These are phyloP conservation scores for Macaria notata DNA, from an alignment of 2,888 invertebrate genomes.

Conservation along the genomic window DNA sequence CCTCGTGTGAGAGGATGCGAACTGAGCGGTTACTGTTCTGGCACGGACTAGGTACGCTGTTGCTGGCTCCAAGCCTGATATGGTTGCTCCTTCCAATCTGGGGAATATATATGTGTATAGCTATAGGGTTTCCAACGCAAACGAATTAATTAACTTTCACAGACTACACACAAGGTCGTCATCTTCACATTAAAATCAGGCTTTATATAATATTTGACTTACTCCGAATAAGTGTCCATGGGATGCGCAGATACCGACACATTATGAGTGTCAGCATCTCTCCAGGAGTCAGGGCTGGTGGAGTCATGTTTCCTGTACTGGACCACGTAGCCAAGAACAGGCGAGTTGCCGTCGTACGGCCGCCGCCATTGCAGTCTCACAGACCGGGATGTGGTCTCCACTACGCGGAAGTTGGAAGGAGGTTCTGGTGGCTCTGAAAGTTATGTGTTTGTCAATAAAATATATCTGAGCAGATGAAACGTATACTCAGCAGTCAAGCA, in stretches of 20 bases:
- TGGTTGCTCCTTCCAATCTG: constrained; percentile 68
- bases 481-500: no score
- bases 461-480: no score
- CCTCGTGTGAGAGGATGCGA: constrained; percentile 71
- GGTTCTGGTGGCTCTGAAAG: constrained; percentile 88
- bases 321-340: constrained; percentile 88
- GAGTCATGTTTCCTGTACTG: constrained; percentile 85
- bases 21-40: constrained; percentile 70
- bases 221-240: constrained; percentile 64
- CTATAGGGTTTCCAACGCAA: no score
- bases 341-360: constrained; percentile 91
- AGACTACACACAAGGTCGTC: no score
- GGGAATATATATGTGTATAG: no score
- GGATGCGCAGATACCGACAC: constrained; percentile 72
- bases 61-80: constrained; percentile 72
- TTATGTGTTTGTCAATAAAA: no score
- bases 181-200: no score
- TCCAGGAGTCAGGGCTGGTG: constrained; percentile 78
- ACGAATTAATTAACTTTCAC: no score
- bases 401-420: constrained; percentile 84
- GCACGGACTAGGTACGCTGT: constrained; percentile 73
- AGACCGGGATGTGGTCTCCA: constrained; percentile 85
- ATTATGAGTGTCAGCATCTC: constrained; percentile 81
- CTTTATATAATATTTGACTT: constrained; percentile 39
- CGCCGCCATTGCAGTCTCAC: constrained; percentile 86